Conservation (phyloP, 2,113 vertebrate genomes). For the Oryzias celebensis region DNA sequence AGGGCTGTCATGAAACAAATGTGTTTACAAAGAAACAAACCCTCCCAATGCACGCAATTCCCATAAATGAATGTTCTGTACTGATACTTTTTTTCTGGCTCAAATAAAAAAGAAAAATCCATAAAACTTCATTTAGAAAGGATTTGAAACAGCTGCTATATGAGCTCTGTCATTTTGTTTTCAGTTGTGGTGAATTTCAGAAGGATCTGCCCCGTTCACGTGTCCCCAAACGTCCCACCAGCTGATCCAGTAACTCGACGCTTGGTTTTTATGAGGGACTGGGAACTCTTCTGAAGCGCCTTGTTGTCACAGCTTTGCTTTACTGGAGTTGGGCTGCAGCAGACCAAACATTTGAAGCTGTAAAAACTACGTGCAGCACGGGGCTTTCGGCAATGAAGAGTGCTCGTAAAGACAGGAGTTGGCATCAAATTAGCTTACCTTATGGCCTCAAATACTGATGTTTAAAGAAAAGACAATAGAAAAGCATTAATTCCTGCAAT, state of each 20-base stretch:
- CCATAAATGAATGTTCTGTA: background rate
- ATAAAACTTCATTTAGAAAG: background rate
- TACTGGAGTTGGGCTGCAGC: slow-evolving; percentile 59
- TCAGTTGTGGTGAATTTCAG: slow-evolving; percentile 28
- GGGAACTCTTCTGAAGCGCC: slow-evolving; percentile 58
- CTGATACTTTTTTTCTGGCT: background rate
- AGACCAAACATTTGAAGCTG: slow-evolving; percentile 47
- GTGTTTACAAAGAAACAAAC: background rate
- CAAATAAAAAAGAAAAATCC: background rate
- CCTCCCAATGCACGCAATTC: background rate
- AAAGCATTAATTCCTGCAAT: slow-evolving; percentile 1
- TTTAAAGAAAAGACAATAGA: background rate
- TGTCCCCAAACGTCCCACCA: slow-evolving; percentile 58
- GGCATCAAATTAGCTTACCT: too few species aligned
- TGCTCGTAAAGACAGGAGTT: too few species aligned
- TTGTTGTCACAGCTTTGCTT: slow-evolving; percentile 61
- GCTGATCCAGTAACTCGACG: slow-evolving; percentile 66
- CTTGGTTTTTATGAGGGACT: slow-evolving; percentile 67
- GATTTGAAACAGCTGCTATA: slow-evolving; percentile 21
- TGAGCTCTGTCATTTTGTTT: slow-evolving; percentile 28
- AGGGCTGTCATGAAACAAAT: background rate
- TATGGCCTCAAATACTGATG: too few species aligned
- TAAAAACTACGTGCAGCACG: slow-evolving; percentile 46
- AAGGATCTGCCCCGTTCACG: slow-evolving; percentile 65
- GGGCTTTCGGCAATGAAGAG: slow-evolving; percentile 16